Base-by-base conservation (phyloP, 1,140 invertebrate species). In the Ips typographus region DNA sequence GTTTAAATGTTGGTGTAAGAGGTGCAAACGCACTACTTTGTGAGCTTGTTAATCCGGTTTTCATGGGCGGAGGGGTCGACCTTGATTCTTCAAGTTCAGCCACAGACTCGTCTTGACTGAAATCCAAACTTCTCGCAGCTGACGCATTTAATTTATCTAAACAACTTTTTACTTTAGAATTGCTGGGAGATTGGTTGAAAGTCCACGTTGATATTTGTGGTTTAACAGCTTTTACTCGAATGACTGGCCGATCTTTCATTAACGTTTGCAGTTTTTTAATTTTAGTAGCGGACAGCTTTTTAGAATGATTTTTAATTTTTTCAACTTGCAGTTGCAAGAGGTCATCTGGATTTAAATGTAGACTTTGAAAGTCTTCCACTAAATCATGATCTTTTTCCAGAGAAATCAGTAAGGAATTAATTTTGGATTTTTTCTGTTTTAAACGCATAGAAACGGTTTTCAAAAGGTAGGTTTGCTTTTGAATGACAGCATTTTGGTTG, bases 401-500 rank as follows among this genome's bases (percentile, higher is more conserved):
- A 55, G 68, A 62, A 22, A 75, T 41, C 2, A 79, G 68, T 1
- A 77, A 60, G n/a, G 74, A 62, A 41, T 72, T 67, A 4, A 59
- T 56, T 2, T 42, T 47, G 7, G 61, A 62, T 8, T 40, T 42
- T 36, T 68, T 67, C 64, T 66, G 70, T 5, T 59, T 75, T 2
- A 77, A 67, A 47, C 73, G 64, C 64, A 64, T 73, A 2, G 73
- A 49, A 52, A 80, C 79, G 65, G 78, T 76, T 68, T 77, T 78
- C 51, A 80, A 65, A 49, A 79, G 59, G 61, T 78, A 79, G 36
- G 53, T 72, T 64, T 88, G 86, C 56, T 85, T 81, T 22, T 83
- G 81, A 2, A 88, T 72, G 8, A 87, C 83, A 61, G 88, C 87
- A 71, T 85, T 85, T 47, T 90, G 86, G 42, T 83, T 84, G 5